These are phyloP conservation scores for Diogma glabrata DNA, from an alignment of 2,888 invertebrate species.

Conservation along the genomic window DNA sequence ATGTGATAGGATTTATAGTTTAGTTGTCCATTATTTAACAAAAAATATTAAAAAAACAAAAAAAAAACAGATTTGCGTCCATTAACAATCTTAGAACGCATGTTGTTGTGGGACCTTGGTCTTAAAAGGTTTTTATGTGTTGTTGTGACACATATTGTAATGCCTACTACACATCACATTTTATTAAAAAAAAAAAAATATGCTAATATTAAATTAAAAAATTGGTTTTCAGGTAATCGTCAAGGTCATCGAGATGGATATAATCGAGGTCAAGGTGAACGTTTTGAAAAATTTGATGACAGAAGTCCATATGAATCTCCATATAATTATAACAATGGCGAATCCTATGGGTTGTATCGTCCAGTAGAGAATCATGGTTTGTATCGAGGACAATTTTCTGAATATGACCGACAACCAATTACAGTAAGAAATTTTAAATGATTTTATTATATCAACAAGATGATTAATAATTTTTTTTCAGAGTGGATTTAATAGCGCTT, in stretches of 20 bases:
- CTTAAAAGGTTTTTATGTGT: too few relatives aligned
- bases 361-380: not conserved
- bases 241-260: conserved; percentile 12
- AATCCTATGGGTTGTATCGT: conserved; percentile 3
- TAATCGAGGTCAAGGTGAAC: conserved; percentile 13
- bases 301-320: not conserved
- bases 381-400: conserved; percentile 3
- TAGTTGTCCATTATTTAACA: too few relatives aligned
- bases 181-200: not conserved
- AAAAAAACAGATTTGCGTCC: too few relatives aligned
- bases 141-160: too few relatives aligned
- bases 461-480: too few relatives aligned
- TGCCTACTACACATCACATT: too few relatives aligned
- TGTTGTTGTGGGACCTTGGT: too few relatives aligned
- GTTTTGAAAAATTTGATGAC: conserved; percentile 10
- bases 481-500: not conserved
- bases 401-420: not conserved
- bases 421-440: too few relatives aligned
- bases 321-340: not conserved
- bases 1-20: too few relatives aligned
- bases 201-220: not conserved
- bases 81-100: too few relatives aligned
- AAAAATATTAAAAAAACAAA: too few relatives aligned
- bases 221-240: conserved; percentile 11
- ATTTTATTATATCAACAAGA: not conserved